Evolutionary conservation across 2,113 vertebrate species (phyloP).

Genomic region (Petroica traversi): DNA sequence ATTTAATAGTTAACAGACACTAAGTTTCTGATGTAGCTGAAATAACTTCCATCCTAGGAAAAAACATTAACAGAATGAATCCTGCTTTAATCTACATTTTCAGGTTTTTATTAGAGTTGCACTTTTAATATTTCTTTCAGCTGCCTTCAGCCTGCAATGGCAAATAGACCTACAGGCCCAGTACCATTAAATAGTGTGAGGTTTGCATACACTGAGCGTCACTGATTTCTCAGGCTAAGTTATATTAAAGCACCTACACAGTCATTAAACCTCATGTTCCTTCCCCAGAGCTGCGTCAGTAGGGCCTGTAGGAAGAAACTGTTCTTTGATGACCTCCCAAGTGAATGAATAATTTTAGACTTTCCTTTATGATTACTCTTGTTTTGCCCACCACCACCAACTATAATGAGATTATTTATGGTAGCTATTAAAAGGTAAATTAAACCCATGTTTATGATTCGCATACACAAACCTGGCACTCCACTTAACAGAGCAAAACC

Average conservation of each 20-base stretch:
- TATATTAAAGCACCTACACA: not conserved
- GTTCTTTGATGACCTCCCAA: not conserved
- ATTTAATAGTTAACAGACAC: not conserved
- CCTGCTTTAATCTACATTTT: not conserved
- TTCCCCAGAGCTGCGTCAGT: not conserved
- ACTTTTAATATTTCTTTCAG: not conserved
- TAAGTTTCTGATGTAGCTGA: not conserved
- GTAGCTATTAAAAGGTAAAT: not conserved
- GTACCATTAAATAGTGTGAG: not conserved
- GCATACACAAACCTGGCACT: not conserved
- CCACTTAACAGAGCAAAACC: not conserved
- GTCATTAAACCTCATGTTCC: not conserved
- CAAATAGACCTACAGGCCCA: not conserved
- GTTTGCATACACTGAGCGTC: not conserved
- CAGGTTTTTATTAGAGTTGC: not conserved
- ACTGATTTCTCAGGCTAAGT: not conserved
- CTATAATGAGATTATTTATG: not conserved
- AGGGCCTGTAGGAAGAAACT: not conserved
- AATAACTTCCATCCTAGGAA: not conserved
- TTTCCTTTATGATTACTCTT: not conserved
- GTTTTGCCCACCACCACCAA: not conserved
- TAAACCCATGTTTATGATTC: not conserved
- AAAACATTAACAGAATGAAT: not conserved
- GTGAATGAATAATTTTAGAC: not conserved
- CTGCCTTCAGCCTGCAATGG: not conserved